These are phyloP conservation scores for Limonius californicus DNA, from an alignment of 1,140 invertebrate species.

Conservation along the genomic window DNA sequence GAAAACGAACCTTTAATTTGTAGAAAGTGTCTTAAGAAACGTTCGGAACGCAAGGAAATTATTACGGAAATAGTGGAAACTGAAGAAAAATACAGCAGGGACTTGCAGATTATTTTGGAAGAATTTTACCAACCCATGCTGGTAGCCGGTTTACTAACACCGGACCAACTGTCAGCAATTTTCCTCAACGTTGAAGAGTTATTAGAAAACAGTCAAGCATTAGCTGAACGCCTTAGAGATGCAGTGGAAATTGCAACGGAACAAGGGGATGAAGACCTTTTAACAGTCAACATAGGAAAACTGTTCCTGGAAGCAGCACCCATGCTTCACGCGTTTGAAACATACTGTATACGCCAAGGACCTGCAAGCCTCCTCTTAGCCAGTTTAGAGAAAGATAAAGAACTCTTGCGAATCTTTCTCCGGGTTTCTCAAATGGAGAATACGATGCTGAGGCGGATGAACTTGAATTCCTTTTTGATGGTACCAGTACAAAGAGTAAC, in stretches of 20 bases:
- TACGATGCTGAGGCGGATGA: slow-evolving; percentile 86
- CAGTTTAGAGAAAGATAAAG: slow-evolving; percentile 92
- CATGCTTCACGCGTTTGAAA: slow-evolving; percentile 92
- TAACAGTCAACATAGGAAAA: slow-evolving; percentile 86
- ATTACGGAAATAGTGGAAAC: slow-evolving; percentile 95
- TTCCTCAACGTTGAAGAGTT: slow-evolving; percentile 94
- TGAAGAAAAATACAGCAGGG: slow-evolving; percentile 91
- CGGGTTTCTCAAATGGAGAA: slow-evolving; percentile 97
- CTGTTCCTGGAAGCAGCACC: slow-evolving; percentile 87
- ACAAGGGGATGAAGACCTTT: slow-evolving; percentile 72
- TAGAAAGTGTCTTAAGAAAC: slow-evolving; percentile 80
- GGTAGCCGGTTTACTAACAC: slow-evolving; percentile 77
- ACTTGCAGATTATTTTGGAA: slow-evolving; percentile 86
- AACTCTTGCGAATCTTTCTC: slow-evolving; percentile 89
- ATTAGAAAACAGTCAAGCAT: slow-evolving; percentile 79
- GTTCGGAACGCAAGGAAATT: slow-evolving; percentile 88
- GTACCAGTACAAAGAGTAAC: slow-evolving; percentile 86
- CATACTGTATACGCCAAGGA: slow-evolving; percentile 89
- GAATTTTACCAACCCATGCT: slow-evolving; percentile 94
- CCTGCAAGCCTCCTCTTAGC: slow-evolving; percentile 83
- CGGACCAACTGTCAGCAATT: slow-evolving; percentile 80
- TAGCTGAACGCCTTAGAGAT: slow-evolving; percentile 82
- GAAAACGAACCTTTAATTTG: slow-evolving; percentile 74
- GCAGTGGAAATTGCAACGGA: slow-evolving; percentile 81
- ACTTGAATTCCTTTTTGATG: slow-evolving; percentile 95